Base-by-base conservation (phyloP, 2,888 invertebrate species). In the Drosophila monieri region DNA sequence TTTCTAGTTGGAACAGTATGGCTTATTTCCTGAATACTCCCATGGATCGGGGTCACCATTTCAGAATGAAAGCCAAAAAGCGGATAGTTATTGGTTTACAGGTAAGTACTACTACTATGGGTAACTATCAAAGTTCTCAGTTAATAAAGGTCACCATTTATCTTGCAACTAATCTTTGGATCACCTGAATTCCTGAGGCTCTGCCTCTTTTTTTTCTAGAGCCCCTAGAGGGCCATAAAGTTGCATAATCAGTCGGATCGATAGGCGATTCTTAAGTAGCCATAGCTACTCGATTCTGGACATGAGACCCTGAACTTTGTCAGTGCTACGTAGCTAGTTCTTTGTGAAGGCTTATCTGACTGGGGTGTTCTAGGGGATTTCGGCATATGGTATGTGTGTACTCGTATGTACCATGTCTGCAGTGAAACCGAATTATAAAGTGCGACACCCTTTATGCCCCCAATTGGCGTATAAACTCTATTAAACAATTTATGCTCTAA, bases 401-500 rank as follows among this genome's bases (percentile, higher is more conserved):
- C 0, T 23, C n/a, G 10, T 35, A 39, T 14, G 4, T 39, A 15
- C 14, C 21, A 10, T 18, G 55, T 47, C 47, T 61, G 61, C 35
- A 44, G 44, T 41, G 18, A 37, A 64, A 35, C 27, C n/a, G 21
- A 66, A 52, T 37, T 52, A 61, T 55, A 69, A 53, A 41, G 39
- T 44, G 23, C 64, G 44, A 68, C 71, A 61, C 65, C 54, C 54
- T 81, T 59, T 68, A 58, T 56, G 74, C 59, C 69, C 68, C 60
- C 60, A 67, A 70, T 58, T 58, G 70, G 62, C 69, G 61, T 61
- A 53, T 54, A 68, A 62, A 69, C 73, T 73, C 67, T 58, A 80
- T 80, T 85, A 85, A 86, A 39, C 73, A 85, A 87, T 87, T 85
- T 73, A 78, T 76, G 85, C 66, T 54, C 74, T 69, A 73, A 85